Percentiles rank a stretch among this genome's conserved stretches.
Evolutionary conservation across 2,113 vertebrate species (phyloP).

Genomic region (Dinomys branickii): DNA sequence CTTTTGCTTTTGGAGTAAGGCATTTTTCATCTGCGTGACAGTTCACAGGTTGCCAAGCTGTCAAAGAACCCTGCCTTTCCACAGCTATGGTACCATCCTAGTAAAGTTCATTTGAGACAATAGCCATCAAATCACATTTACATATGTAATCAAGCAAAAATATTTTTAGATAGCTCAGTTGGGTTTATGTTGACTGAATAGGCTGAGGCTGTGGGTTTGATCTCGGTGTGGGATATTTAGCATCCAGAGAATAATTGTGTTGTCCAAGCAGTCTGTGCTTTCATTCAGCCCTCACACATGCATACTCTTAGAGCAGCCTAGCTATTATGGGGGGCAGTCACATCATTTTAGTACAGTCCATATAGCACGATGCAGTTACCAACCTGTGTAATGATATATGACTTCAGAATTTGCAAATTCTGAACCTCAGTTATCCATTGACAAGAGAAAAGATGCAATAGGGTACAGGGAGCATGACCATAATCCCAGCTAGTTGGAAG

Average conservation of each 20-base stretch:
- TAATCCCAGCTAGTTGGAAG: neutral
- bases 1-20: conserved; percentile 37
- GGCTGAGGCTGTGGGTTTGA: neutral
- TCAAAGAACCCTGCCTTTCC: neutral
- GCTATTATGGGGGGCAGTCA: neutral
- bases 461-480: neutral
- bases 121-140: conserved; percentile 51
- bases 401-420: conserved; percentile 37
- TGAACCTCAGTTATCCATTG: conserved; percentile 47
- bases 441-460: neutral
- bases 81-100: neutral
- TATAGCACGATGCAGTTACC: neutral
- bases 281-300: neutral
- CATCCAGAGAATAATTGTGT: neutral
- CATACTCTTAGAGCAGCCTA: neutral
- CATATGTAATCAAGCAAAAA: conserved; percentile 42
- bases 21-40: conserved; percentile 28
- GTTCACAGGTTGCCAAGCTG: conserved; percentile 17
- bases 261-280: neutral
- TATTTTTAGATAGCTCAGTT: conserved; percentile 58
- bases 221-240: neutral
- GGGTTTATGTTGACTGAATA: conserved; percentile 1
- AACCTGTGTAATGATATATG: neutral
- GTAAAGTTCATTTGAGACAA: conserved; percentile 26
- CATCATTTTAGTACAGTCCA: neutral